These are phyloP conservation scores for Antechinus stuartii DNA, from an alignment of 2,113 vertebrate genomes.

Conservation along the genomic window DNA sequence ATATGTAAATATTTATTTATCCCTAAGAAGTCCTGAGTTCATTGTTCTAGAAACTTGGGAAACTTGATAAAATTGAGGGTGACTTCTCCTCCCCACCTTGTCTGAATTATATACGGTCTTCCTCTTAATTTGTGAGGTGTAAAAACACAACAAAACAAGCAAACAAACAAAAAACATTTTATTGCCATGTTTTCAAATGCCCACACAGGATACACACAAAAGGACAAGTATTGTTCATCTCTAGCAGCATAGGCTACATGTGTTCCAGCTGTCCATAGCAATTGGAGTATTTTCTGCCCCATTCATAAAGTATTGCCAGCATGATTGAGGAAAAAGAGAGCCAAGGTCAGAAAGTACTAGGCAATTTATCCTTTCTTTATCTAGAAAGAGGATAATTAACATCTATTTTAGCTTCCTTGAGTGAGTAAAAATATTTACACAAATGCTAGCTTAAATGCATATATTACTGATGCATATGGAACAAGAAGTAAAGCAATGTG, in stretches of 20 bases:
- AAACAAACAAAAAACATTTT: not conserved
- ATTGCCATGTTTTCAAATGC: not conserved
- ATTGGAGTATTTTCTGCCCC: not conserved
- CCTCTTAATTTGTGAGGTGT: not conserved
- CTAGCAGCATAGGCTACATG: not conserved
- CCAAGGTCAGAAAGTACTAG: not conserved
- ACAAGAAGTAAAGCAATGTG: not conserved
- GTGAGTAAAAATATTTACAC: not conserved
- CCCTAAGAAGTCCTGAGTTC: not conserved
- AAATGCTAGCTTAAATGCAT: not conserved
- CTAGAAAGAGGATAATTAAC: not conserved
- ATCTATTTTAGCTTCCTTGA: not conserved
- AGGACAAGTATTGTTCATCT: not conserved
- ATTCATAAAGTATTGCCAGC: no score
- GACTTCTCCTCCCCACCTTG: not conserved
- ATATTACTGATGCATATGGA: not conserved
- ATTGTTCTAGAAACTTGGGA: not conserved
- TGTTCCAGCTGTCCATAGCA: not conserved
- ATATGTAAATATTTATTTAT: not conserved
- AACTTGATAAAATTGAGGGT: not conserved
- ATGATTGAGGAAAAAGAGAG: not conserved
- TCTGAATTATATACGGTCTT: not conserved
- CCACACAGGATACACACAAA: not conserved
- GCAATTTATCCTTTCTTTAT: not conserved
- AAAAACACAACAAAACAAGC: no score